Percentiles rank a stretch among this genome's conserved stretches.
Conservation (phyloP, 2,888 invertebrate species). For the Phalera bucephala region DNA sequence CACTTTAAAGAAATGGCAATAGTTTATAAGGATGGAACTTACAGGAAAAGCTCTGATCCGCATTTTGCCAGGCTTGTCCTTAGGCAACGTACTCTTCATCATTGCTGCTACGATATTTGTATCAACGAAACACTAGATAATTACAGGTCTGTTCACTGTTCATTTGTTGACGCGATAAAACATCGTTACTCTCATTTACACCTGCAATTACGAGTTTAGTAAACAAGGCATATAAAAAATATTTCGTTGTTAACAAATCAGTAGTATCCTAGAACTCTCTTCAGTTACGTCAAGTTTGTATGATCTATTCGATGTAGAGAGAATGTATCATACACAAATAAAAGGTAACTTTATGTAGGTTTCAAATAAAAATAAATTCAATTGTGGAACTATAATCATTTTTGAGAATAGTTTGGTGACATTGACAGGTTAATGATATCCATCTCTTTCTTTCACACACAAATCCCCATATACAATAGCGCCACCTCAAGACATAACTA, state of each 20-base stretch:
- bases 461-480: slow-evolving; percentile 31
- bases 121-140: slow-evolving; percentile 58
- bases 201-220: slow-evolving; percentile 63
- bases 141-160: slow-evolving; percentile 51
- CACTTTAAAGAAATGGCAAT: slow-evolving; percentile 5
- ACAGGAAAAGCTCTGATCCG: slow-evolving; percentile 99
- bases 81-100: slow-evolving; percentile 90
- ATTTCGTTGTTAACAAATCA: slow-evolving; percentile 10
- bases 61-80: slow-evolving; percentile 97
- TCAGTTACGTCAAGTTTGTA: too few species aligned
- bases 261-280: too few species aligned
- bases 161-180: slow-evolving; percentile 69
- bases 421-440: slow-evolving; percentile 38
- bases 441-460: slow-evolving; percentile 37
- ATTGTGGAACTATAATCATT: slow-evolving; percentile 32
- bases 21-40: slow-evolving; percentile 73
- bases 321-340: background rate
- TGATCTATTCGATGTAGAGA: too few species aligned
- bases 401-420: slow-evolving; percentile 34
- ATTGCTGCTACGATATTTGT: slow-evolving; percentile 64
- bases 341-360: slow-evolving; percentile 21
- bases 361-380: slow-evolving; percentile 31
- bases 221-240: slow-evolving; percentile 28
- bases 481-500: slow-evolving; percentile 31
- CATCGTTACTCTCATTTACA: slow-evolving; percentile 70